phyloP scores from a whole-genome alignment of 2,888 invertebrate genomes.

The Melipona beecheii region DNA sequence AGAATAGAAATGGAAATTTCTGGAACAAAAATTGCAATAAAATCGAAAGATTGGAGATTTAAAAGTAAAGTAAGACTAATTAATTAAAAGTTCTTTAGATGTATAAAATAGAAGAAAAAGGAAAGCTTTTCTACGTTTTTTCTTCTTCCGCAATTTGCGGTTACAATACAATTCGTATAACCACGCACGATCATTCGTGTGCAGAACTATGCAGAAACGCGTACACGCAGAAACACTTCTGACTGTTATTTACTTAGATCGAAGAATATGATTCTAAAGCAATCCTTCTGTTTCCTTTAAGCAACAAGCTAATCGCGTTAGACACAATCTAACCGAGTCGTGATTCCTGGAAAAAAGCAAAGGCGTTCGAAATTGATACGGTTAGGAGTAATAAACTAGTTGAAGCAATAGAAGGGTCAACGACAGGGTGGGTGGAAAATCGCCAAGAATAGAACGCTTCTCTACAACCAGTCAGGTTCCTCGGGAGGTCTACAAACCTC shows the following conservation, averaged over 20 bases:
- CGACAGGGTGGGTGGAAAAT: constrained; percentile 67
- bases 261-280: background rate
- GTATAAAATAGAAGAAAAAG: too few relatives aligned
- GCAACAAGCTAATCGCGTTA: background rate
- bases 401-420: constrained; percentile 61
- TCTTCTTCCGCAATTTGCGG: too few relatives aligned
- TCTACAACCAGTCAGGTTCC: constrained; percentile 61
- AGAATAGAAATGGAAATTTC: too few relatives aligned
- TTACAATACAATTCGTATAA: too few relatives aligned
- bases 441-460: constrained; percentile 64
- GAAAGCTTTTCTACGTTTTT: too few relatives aligned
- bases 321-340: background rate
- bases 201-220: too few relatives aligned
- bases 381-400: constrained; percentile 32
- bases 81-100: too few relatives aligned
- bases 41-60: background rate
- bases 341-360: background rate
- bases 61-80: too few relatives aligned
- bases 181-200: too few relatives aligned
- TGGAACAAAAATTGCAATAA: background rate
- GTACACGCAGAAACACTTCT: too few relatives aligned
- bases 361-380: constrained; percentile 18
- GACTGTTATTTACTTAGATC: too few relatives aligned
- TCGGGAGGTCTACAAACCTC: constrained; percentile 50
- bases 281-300: too few relatives aligned